Evolutionary conservation across 2,888 invertebrate species (phyloP), one percentile per base, ranked within the genome.

Genomic region (Drosophila borborema): DNA sequence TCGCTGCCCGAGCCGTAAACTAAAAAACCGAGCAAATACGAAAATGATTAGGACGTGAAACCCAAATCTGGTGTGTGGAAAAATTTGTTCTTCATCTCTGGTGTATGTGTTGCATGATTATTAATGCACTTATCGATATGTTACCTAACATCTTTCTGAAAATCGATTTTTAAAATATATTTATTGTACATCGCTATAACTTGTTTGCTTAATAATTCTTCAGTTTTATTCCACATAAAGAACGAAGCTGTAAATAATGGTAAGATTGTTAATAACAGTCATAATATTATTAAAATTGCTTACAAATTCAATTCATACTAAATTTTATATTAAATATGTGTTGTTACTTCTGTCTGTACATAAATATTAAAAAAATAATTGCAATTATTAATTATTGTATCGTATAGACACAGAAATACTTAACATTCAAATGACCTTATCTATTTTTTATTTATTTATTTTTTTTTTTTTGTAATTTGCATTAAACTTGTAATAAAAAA

Each of bases 361-460:
- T 16, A 48, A 3, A 48, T 43, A 2, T 12, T 20, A 10, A 20
- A 20, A 2, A 45, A 45, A 18, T 43, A 1, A 5, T 36, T 10
- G 3, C 8, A 34, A 34, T 34, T 51, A 34, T 51, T 18, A 51
- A 51, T 36, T 18, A 20, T 20, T 1, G 4, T 36, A 8, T 14
- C 18, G 20, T 36, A 20, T 1, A 20, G 36, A 34, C 36, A 49
- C 46, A 41, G 16, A 56, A 28, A 28, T 6, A 28, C 28, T 28
- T 43, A 77, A 80, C 76, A 80, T 77, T 77, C 77, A 77, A 80
- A 76, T 80, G 77, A 77, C 76, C 76, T 77, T 59, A 60, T 56
- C 12, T 18, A 7, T 16, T 18, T 41, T 9, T 41, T 41, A 0
- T 16, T 18, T 41, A 3, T 18, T 5, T 16, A 9, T 41, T 9